Base-by-base conservation (phyloP, 2,888 invertebrate species). In the Metalampra italica region DNA sequence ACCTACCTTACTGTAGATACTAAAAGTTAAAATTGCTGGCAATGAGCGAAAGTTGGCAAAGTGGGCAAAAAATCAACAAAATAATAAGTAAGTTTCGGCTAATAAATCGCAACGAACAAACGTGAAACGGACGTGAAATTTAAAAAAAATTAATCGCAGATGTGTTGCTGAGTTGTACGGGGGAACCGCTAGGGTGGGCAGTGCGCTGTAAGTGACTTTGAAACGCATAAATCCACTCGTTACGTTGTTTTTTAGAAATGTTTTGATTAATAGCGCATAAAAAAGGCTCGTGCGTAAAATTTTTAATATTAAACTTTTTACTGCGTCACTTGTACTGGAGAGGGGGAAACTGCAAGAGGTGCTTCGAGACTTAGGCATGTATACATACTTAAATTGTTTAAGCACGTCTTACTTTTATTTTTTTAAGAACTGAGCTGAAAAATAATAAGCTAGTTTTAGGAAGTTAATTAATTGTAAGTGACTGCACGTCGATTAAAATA, bases 191-290 rank as follows among this genome's bases (percentile, higher is more conserved):
- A 53, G 78, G 75, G 78, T 60, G 75, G 75, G 63, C 77, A 64
- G 77, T 66, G 67, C 65, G 62, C 73, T 80, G 78, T 63, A 60
- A 71, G 70, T 79, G 79, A 81, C 79, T 82, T 78, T 77, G 75
- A 82, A 85, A 83, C 80, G 74, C 83, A 88, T 87, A 88, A 88
- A 88, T 88, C 78, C 78, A 75, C 72, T 78, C 72, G 76, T 76
- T 73, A 71, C 74, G 71, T 71, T 77, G 68, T 78, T 82, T 77
- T 83, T 84, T 80, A 69, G 71, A 74, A 77, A 74, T 76, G 70
- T 77, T 79, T 78, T 85, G 83, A 87, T 84, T 82, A 84, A 88
- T 87, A 75, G 81, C 73, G 73, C 75, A 74, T 82, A 80, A 85
- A 83, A 84, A 82, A 75, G 74, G 71, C 72, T 75, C 71, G 68